These are phyloP conservation scores for Oncorhynchus tshawytscha DNA, from an alignment of 2,113 vertebrate genomes.

Conservation along the genomic window DNA sequence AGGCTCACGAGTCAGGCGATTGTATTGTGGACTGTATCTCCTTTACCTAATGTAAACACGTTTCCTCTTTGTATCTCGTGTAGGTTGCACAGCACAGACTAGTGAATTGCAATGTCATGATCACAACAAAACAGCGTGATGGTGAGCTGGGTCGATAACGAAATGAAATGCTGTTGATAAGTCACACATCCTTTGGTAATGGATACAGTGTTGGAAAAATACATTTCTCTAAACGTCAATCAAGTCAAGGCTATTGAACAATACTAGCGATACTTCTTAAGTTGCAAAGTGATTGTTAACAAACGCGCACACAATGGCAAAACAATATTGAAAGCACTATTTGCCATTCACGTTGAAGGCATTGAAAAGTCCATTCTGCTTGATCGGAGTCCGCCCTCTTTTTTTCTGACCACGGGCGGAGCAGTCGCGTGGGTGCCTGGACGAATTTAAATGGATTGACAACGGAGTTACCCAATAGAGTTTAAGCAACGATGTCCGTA, in stretches of 20 bases:
- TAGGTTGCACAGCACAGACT: constrained; percentile 5
- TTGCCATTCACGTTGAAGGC: constrained; percentile 33
- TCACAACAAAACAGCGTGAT: not conserved
- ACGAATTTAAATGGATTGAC: constrained; percentile 71
- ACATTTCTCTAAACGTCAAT: too few species aligned
- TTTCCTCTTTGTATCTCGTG: not conserved
- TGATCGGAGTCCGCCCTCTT: constrained; percentile 69
- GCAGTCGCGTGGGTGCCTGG: constrained; percentile 68
- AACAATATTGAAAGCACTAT: constrained; percentile 9
- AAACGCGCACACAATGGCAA: constrained; percentile 1
- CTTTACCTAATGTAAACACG: not conserved
- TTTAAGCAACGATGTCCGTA: constrained; percentile 15
- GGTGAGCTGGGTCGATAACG: too few species aligned
- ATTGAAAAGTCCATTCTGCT: constrained; percentile 64
- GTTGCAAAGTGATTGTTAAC: not conserved
- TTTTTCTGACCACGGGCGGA: constrained; percentile 75
- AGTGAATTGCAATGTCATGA: too few species aligned
- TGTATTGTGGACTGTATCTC: not conserved
- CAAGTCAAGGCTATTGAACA: too few species aligned
- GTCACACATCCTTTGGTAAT: not conserved
- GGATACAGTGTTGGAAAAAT: too few species aligned
- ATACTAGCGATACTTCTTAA: too few species aligned
- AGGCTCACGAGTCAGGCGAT: constrained; percentile 56
- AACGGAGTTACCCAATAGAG: constrained; percentile 26
- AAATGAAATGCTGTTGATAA: not conserved